Conservation (phyloP, 1,140 invertebrate species). For the Gerris buenoi region DNA sequence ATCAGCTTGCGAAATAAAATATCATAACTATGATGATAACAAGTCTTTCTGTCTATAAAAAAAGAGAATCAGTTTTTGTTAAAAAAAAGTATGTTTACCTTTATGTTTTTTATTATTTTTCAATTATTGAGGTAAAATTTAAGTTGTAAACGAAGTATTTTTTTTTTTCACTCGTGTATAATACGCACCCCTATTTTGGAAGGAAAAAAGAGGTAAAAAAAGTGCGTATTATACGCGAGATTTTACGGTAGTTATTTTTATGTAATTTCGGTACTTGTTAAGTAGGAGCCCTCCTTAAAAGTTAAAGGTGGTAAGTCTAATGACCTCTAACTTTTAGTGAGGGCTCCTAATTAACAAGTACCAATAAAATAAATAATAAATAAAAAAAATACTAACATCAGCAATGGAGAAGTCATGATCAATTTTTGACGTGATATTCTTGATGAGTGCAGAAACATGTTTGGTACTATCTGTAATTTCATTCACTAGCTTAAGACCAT, state of each 20-base stretch:
- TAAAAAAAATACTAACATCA: constrained; percentile 2
- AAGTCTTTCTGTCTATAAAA: too few species aligned
- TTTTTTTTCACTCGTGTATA: neutral
- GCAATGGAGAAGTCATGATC: neutral
- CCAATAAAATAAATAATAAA: neutral
- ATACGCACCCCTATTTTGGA: neutral
- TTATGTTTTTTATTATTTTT: too few species aligned
- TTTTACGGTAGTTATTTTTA: neutral
- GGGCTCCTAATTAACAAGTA: neutral
- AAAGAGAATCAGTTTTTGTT: too few species aligned
- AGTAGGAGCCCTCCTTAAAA: too few species aligned
- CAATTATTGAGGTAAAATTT: too few species aligned
- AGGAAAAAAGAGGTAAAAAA: neutral
- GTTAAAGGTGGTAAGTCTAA: neutral
- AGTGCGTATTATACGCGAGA: neutral
- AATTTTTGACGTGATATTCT: neutral
- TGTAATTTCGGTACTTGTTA: neutral
- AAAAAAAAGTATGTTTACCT: too few species aligned
- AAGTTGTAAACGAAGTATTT: too few species aligned
- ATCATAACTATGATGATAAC: too few species aligned
- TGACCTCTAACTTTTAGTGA: neutral
- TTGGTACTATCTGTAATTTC: neutral
- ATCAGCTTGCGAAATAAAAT: too few species aligned
- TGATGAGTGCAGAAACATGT: constrained; percentile 2
- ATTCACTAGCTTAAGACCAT: neutral